Percentiles rank a stretch among this genome's conserved stretches.
Conservation (phyloP, 2,888 invertebrate genomes). For the Zelleria hepariella region DNA sequence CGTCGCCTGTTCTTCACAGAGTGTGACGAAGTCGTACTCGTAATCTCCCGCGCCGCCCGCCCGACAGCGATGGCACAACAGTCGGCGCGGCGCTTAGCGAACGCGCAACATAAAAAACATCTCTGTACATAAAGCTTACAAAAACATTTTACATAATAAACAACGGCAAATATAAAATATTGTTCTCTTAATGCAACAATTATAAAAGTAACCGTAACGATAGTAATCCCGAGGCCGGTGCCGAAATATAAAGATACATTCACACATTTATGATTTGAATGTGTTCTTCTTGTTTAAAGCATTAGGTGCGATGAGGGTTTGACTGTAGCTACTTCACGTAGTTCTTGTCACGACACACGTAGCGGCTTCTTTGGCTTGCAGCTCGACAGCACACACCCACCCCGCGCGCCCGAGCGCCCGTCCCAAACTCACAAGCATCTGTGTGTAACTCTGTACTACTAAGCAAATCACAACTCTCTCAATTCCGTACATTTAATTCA, state of each 20-base stretch:
- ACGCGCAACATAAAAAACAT: constrained; percentile 37
- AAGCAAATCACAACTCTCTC: neutral
- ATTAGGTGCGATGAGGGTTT: constrained; percentile 57
- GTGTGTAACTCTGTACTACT: neutral
- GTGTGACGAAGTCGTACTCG: neutral
- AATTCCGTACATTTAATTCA: neutral
- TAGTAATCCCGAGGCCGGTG: constrained; percentile 23
- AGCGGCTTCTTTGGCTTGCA: constrained; percentile 60
- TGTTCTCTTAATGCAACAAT: constrained; percentile 54
- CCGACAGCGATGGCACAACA: constrained; percentile 50
- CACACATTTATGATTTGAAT: constrained; percentile 19
- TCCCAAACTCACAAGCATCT: neutral
- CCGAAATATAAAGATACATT: constrained; percentile 43
- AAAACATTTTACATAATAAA: constrained; percentile 47
- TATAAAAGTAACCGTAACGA: constrained; percentile 41
- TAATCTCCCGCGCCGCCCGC: constrained; percentile 15
- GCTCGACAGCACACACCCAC: constrained; percentile 9
- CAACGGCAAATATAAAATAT: constrained; percentile 57
- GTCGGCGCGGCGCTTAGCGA: constrained; percentile 46
- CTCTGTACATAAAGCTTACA: constrained; percentile 46
- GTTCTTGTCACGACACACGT: constrained; percentile 13
- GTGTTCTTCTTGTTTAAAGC: constrained; percentile 39
- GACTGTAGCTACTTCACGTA: constrained; percentile 46
- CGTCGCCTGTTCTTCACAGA: no score
- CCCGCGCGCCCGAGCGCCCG: neutral